A percentile compares a stretch with the other conserved stretches of the same genome.
Conservation (phyloP, 1,140 invertebrate species). For the Paracyclopina nana region DNA sequence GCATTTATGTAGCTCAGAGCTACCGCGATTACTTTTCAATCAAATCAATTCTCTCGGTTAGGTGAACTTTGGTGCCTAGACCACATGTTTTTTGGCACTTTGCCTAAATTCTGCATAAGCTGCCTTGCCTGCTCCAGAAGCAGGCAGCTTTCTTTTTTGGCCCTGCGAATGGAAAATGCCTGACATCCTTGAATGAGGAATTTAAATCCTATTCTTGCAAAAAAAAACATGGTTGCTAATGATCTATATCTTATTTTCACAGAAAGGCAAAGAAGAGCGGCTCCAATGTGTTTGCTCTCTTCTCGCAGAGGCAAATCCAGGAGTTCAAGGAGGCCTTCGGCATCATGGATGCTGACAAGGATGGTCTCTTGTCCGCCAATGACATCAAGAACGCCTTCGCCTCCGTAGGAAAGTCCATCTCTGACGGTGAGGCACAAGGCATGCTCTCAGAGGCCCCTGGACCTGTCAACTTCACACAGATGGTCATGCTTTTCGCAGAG, state of each 20-base stretch:
- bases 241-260: not conserved
- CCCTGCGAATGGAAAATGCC: not conserved
- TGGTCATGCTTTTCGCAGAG: slow-evolving; percentile 72
- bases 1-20: not conserved
- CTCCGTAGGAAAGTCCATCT: slow-evolving; percentile 68
- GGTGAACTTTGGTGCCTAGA: not conserved
- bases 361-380: slow-evolving; percentile 85
- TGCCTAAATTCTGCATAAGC: not conserved
- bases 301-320: slow-evolving; percentile 79
- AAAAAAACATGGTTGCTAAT: not conserved
- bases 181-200: not conserved
- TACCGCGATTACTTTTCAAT: not conserved
- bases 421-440: slow-evolving; percentile 66
- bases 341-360: slow-evolving; percentile 95
- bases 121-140: too few species aligned
- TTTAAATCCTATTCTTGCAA: not conserved
- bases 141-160: not conserved
- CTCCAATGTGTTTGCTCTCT: slow-evolving; percentile 87
- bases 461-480: slow-evolving; percentile 85
- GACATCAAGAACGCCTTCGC: slow-evolving; percentile 89
- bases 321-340: slow-evolving; percentile 75
- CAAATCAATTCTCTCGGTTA: not conserved
- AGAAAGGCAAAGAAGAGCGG: slow-evolving; percentile 31
- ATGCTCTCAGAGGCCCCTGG: slow-evolving; percentile 76
- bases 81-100: not conserved